These are phyloP conservation scores for Andrena camellia DNA, from an alignment of 2,888 invertebrate genomes.

Conservation along the genomic window DNA sequence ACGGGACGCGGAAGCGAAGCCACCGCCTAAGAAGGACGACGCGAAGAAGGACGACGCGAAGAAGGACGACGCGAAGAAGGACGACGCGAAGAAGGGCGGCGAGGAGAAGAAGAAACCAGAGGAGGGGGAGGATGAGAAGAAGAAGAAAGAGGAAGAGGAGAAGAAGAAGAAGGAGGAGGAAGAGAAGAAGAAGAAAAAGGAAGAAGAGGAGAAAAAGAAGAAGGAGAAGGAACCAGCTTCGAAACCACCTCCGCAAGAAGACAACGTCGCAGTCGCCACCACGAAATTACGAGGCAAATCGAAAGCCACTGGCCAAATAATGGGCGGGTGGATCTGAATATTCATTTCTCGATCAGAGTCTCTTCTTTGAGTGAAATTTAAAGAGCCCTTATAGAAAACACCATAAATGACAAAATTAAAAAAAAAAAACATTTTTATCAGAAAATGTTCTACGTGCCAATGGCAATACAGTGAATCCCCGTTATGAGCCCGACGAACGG, in stretches of 20 bases:
- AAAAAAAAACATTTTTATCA: too few species aligned
- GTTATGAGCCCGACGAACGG: too few species aligned
- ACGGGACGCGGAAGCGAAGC: slow-evolving; percentile 43
- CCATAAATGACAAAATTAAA: too few species aligned
- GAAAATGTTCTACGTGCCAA: too few species aligned
- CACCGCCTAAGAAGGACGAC: not conserved
- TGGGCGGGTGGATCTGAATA: slow-evolving; percentile 90
- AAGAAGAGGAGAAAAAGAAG: slow-evolving; percentile 62
- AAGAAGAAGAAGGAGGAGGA: slow-evolving; percentile 62
- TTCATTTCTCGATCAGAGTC: too few species aligned
- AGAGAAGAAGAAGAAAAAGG: slow-evolving; percentile 56
- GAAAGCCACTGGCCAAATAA: slow-evolving; percentile 90
- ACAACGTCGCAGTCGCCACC: slow-evolving; percentile 84
- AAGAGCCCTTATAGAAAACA: too few species aligned
- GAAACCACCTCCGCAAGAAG: slow-evolving; percentile 58
- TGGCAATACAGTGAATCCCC: too few species aligned
- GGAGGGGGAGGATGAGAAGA: slow-evolving; percentile 66
- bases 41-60: slow-evolving; percentile 3
- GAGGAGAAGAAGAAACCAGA: slow-evolving; percentile 52
- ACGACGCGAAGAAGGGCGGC: slow-evolving; percentile 48
- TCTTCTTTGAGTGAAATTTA: too few species aligned
- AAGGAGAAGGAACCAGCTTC: slow-evolving; percentile 72
- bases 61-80: slow-evolving; percentile 47
- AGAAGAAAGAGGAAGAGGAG: slow-evolving; percentile 70
- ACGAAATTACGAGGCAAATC: slow-evolving; percentile 88